A percentile compares a stretch with the other conserved stretches of the same genome.
These are phyloP conservation scores for Elachura formosa DNA, from an alignment of 2,113 vertebrate species.

Conservation along the genomic window DNA sequence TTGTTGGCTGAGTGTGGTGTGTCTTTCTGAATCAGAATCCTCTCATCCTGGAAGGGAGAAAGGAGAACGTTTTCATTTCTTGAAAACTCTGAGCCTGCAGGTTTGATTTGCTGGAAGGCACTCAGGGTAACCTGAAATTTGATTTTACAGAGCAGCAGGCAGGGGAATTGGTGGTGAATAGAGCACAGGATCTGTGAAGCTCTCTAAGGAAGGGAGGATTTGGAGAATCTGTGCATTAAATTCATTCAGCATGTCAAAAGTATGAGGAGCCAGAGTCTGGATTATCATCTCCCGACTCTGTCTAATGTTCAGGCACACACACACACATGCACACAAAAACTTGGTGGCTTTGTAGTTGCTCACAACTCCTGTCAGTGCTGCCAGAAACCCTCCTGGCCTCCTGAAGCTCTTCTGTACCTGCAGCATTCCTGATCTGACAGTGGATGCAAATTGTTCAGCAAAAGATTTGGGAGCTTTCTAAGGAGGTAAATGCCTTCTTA, in stretches of 20 bases:
- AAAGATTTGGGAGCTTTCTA: background rate
- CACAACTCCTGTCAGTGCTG: background rate
- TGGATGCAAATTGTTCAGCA: background rate
- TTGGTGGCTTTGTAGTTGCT: background rate
- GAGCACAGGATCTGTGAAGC: background rate
- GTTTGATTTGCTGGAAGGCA: background rate
- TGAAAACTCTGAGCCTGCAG: background rate
- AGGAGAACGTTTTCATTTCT: background rate
- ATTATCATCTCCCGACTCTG: background rate
- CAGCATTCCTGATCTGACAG: background rate
- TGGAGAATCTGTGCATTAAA: background rate
- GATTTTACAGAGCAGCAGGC: background rate
- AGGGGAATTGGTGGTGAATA: background rate
- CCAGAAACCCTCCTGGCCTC: background rate
- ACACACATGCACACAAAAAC: fast-evolving
- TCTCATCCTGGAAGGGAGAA: background rate
- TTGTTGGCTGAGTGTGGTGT: background rate
- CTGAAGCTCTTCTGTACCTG: background rate
- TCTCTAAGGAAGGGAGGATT: background rate
- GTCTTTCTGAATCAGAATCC: background rate
- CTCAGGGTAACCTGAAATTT: background rate
- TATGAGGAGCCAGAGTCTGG: background rate
- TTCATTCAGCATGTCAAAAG: background rate
- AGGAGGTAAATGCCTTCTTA: background rate
- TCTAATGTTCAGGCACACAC: fast-evolving